These are phyloP conservation scores for Ischnus inquisitorius DNA, from an alignment of 2,888 invertebrate genomes.

Conservation along the genomic window DNA sequence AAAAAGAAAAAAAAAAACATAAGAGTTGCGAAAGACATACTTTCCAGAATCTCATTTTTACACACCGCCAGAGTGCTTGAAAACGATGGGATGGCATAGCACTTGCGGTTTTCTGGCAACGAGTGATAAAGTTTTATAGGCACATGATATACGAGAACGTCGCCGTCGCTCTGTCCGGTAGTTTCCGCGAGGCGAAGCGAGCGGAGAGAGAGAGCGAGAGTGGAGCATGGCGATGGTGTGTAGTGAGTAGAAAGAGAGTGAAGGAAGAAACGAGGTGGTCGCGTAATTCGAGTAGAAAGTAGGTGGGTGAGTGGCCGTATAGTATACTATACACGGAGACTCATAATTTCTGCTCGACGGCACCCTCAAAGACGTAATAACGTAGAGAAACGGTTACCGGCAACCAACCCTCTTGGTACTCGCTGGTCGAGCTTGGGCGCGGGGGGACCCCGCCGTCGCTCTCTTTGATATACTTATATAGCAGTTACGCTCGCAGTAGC, in stretches of 20 bases:
- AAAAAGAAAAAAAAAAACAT: conserved; percentile 12
- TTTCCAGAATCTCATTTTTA: conserved; percentile 49
- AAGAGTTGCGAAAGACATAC: conserved; percentile 7
- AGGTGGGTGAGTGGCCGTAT: conserved; percentile 78
- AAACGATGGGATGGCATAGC: conserved; percentile 23
- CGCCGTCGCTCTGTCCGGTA: conserved; percentile 54
- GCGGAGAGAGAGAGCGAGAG: conserved; percentile 62
- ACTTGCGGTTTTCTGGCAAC: conserved; percentile 67
- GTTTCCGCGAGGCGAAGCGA: conserved; percentile 45
- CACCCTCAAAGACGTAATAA: conserved; percentile 81
- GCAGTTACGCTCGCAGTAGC: conserved; percentile 65
- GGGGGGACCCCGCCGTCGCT: conserved; percentile 8
- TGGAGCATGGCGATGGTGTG: conserved; percentile 49
- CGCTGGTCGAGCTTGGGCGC: conserved; percentile 53
- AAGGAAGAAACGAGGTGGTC: conserved; percentile 63
- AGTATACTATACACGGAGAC: conserved; percentile 74
- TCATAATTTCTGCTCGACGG: conserved; percentile 83
- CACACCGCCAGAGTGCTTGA: conserved; percentile 54
- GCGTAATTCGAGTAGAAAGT: conserved; percentile 82
- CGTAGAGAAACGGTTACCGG: conserved; percentile 75
- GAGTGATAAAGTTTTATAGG: conserved; percentile 72
- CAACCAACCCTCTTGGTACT: conserved; percentile 69
- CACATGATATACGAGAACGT: conserved; percentile 68
- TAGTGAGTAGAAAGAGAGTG: conserved; percentile 51
- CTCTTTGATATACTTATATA: conserved; percentile 83